Percentiles rank a stretch among this genome's conserved stretches.
These are phyloP conservation scores for Toxonevra muliebris DNA, from an alignment of 2,888 invertebrate species.

Conservation along the genomic window DNA sequence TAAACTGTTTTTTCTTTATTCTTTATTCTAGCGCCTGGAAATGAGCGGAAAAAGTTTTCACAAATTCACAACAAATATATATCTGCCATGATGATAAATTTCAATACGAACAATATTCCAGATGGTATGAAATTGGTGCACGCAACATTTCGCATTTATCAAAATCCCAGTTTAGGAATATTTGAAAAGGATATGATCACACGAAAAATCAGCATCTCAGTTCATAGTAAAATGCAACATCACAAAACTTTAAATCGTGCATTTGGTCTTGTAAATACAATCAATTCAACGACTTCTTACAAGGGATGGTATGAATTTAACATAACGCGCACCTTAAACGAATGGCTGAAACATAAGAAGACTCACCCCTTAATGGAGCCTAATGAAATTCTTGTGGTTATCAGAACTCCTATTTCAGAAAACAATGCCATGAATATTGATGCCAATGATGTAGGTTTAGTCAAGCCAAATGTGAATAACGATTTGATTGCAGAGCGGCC, in stretches of 20 bases:
- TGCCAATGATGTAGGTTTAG: conserved; percentile 77
- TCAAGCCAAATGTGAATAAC: conserved; percentile 65
- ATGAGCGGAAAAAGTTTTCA: conserved; percentile 23
- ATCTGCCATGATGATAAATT: conserved; percentile 63
- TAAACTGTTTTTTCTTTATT: neutral
- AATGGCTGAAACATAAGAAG: conserved; percentile 72
- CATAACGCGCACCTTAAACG: conserved; percentile 76
- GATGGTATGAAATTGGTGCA: conserved; percentile 78
- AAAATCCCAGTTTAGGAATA: conserved; percentile 57
- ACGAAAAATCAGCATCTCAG: conserved; percentile 49
- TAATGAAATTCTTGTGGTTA: conserved; percentile 47
- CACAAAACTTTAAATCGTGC: conserved; percentile 22
- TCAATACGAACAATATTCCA: conserved; percentile 89
- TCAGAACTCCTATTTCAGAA: conserved; percentile 66
- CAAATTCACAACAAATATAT: conserved; percentile 63
- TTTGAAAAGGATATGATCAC: conserved; percentile 25
- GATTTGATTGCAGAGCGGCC: conserved; percentile 80
- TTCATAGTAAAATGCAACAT: conserved; percentile 41
- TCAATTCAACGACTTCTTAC: conserved; percentile 75
- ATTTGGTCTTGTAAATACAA: conserved; percentile 72
- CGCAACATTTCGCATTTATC: conserved; percentile 85
- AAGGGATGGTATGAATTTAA: conserved; percentile 90
- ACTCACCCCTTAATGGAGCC: conserved; percentile 33
- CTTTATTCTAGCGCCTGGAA: conserved; percentile 10
- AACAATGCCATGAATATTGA: conserved; percentile 68